Percentiles rank a stretch among this genome's conserved stretches.
Conservation (phyloP, 2,888 invertebrate species). For the Cephus pulcher region DNA sequence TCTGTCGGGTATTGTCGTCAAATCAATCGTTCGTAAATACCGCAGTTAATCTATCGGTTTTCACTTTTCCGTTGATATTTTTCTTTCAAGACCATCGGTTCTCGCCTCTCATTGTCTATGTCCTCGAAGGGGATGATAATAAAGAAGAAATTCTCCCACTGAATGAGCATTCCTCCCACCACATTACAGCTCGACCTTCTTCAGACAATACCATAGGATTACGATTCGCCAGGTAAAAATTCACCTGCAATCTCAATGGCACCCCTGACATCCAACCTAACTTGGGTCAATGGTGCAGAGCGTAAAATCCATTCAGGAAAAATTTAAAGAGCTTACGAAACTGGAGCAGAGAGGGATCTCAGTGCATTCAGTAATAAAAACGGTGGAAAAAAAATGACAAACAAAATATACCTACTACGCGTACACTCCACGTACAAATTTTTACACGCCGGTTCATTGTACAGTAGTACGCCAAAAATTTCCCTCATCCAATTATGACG, state of each 20-base stretch:
- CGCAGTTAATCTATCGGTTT: background rate
- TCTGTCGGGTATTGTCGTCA: background rate
- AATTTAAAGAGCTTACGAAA: background rate
- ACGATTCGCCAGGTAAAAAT: background rate
- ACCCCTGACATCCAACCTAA: background rate
- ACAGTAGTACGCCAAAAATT: background rate
- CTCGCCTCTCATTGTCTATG: background rate
- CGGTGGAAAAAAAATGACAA: background rate
- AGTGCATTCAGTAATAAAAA: background rate
- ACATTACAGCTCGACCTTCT: background rate
- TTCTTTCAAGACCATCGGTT: background rate
- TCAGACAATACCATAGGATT: background rate
- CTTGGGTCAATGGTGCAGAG: background rate
- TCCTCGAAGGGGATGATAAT: background rate
- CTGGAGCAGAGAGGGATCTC: background rate
- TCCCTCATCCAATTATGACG: slow-evolving; percentile 21
- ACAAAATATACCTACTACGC: background rate
- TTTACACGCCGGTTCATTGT: background rate
- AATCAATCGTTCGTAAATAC: background rate
- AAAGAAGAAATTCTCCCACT: background rate
- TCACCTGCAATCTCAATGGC: background rate
- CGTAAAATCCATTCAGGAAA: background rate
- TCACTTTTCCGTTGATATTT: background rate
- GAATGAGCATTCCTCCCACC: background rate
- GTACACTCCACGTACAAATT: background rate